Percentiles rank a stretch among this genome's conserved stretches.
phyloP scores from a whole-genome alignment of 2,888 invertebrate genomes.

The Apotomis betuletana region DNA sequence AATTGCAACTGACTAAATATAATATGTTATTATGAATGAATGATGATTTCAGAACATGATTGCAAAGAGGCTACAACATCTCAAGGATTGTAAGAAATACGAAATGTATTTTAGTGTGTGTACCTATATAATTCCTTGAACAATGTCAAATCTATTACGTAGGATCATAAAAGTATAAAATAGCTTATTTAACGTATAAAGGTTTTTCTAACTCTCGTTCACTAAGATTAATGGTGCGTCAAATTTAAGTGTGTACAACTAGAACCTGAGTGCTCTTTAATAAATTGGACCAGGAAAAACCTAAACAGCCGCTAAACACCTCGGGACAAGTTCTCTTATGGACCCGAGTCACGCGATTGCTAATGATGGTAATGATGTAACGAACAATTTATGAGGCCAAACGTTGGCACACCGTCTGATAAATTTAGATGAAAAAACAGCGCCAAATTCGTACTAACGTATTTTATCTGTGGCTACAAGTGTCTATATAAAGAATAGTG shows the following conservation, averaged over 20 bases:
- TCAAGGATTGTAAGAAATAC: too few relatives aligned
- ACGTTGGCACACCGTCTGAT: slow-evolving; percentile 44
- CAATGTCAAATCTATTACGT: too few relatives aligned
- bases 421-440: slow-evolving; percentile 44
- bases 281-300: slow-evolving; percentile 65
- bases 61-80: too few relatives aligned
- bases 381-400: slow-evolving; percentile 66
- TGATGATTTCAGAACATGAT: too few relatives aligned
- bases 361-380: slow-evolving; percentile 79
- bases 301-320: slow-evolving; percentile 68
- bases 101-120: too few relatives aligned
- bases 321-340: slow-evolving; percentile 73
- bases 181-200: not conserved
- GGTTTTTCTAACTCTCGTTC: slow-evolving; percentile 11
- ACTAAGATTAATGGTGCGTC: slow-evolving; percentile 6
- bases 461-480: not conserved
- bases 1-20: too few relatives aligned
- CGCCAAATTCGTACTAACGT: slow-evolving; percentile 21
- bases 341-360: slow-evolving; percentile 72
- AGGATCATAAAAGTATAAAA: not conserved
- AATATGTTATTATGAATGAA: too few relatives aligned
- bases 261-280: slow-evolving; percentile 53
- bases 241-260: slow-evolving; percentile 11
- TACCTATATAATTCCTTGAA: too few relatives aligned
- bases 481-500: not conserved